Percentiles rank a stretch among this genome's conserved stretches.
These are phyloP conservation scores for Spheniscus mendiculus DNA, from an alignment of 2,113 vertebrate species.

Conservation along the genomic window DNA sequence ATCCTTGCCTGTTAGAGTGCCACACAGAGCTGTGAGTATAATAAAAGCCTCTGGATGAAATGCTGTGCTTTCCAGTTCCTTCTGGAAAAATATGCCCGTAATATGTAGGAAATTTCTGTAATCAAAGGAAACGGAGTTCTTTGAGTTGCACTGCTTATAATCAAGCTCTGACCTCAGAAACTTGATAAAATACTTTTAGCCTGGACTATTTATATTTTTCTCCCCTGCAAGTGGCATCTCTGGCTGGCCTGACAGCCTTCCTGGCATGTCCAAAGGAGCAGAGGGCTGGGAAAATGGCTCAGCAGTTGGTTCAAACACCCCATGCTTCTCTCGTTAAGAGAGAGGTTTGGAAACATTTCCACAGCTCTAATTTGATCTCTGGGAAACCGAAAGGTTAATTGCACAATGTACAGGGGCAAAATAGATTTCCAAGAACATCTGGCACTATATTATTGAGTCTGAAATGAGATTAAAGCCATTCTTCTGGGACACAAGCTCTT, in stretches of 20 bases:
- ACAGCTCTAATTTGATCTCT: slow-evolving; percentile 71
- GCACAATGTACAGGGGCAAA: slow-evolving; percentile 60
- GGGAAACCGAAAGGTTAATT: slow-evolving; percentile 71
- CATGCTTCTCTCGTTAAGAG: slow-evolving; percentile 34
- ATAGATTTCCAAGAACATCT: slow-evolving; percentile 72
- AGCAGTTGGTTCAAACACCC: slow-evolving; percentile 41
- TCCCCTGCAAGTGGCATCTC: slow-evolving; percentile 5
- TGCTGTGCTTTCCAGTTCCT: neutral
- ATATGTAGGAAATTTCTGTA: neutral
- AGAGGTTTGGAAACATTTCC: slow-evolving; percentile 61
- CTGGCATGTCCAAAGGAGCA: slow-evolving; percentile 19
- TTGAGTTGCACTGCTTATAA: slow-evolving; percentile 4
- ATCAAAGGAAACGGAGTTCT: neutral
- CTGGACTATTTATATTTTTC: slow-evolving; percentile 10
- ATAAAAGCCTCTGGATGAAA: neutral
- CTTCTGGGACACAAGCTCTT: slow-evolving; percentile 53
- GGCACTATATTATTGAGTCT: slow-evolving; percentile 45
- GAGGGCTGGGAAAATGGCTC: slow-evolving; percentile 37
- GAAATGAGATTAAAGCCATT: slow-evolving; percentile 63
- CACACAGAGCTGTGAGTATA: neutral
- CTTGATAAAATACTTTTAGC: slow-evolving; percentile 38
- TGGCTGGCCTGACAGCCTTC: slow-evolving; percentile 63
- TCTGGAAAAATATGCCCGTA: neutral
- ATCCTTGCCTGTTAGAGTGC: neutral
- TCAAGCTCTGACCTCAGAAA: neutral